phyloP scores from a whole-genome alignment of 2,888 invertebrate genomes.

The Adelognathus sp. region DNA sequence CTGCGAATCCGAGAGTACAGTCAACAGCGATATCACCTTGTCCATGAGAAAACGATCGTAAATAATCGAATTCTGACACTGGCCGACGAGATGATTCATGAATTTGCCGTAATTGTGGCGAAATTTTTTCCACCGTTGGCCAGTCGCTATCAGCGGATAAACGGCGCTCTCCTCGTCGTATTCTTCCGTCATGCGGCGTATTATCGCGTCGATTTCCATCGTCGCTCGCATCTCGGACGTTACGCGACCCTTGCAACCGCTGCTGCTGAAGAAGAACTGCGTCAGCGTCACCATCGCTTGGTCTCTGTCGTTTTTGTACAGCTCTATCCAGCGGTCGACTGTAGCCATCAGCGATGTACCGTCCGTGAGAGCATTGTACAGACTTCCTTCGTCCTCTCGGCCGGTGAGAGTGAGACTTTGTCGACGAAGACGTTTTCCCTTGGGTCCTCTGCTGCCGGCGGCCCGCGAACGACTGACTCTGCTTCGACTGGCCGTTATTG shows the following conservation, averaged over 20 bases:
- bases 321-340: conserved; percentile 99
- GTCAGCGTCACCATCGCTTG: conserved; percentile 95
- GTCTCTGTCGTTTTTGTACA: conserved; percentile 96
- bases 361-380: conserved; percentile 95
- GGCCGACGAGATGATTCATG: conserved; percentile 96
- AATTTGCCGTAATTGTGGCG: conserved; percentile 98
- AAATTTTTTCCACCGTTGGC: conserved; percentile 98
- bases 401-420: conserved; percentile 67
- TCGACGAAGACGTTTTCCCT: background rate
- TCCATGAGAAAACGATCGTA: conserved; percentile 99
- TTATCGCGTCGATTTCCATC: conserved; percentile 98
- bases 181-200: conserved; percentile 99
- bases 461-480: conserved; percentile 81
- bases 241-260: conserved; percentile 97
- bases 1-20: conserved; percentile 98
- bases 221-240: conserved; percentile 95
- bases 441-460: conserved; percentile 54
- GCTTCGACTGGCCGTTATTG: conserved; percentile 64
- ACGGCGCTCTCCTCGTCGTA: conserved; percentile 99
- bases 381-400: conserved; percentile 90
- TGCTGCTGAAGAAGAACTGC: conserved; percentile 99
- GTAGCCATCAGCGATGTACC: conserved; percentile 93
- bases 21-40: conserved; percentile 97
- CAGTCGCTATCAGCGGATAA: conserved; percentile 98
- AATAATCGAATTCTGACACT: conserved; percentile 99